Evolutionary conservation across 2,888 invertebrate species (phyloP).

Genomic region (Xylophagus ater): DNA sequence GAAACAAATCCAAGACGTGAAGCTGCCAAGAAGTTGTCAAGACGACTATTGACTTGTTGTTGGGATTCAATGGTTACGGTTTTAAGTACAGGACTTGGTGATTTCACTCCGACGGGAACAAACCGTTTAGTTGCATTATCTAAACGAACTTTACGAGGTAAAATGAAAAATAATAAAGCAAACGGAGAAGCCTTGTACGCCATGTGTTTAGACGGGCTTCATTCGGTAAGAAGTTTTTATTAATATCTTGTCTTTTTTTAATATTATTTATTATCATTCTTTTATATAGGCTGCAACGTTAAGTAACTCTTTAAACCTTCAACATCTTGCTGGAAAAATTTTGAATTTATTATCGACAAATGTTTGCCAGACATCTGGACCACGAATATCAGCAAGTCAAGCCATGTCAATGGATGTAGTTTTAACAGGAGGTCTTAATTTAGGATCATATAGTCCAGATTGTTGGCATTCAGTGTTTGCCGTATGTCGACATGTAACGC

Average conservation of each 20-base stretch:
- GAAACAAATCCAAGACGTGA: constrained; percentile 60
- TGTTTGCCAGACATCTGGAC: constrained; percentile 70
- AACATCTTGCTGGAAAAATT: constrained; percentile 83
- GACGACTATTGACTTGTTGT: constrained; percentile 73
- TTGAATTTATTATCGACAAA: constrained; percentile 77
- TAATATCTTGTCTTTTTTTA: not conserved
- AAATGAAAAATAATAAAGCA: constrained; percentile 40
- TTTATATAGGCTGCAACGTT: constrained; percentile 63
- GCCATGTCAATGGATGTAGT: constrained; percentile 87
- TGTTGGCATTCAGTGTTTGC: constrained; percentile 95
- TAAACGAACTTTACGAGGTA: constrained; percentile 39
- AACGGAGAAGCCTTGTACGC: constrained; percentile 70
- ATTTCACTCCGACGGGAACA: constrained; percentile 37
- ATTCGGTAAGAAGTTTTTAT: constrained; percentile 53
- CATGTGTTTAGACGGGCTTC: constrained; percentile 77
- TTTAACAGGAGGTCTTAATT: constrained; percentile 73
- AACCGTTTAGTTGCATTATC: constrained; percentile 50
- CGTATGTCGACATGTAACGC: constrained; percentile 85
- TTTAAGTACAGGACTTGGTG: constrained; percentile 64
- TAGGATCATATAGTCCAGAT: constrained; percentile 83
- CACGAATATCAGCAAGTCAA: constrained; percentile 75
- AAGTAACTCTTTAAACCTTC: constrained; percentile 78
- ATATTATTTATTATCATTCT: not conserved
- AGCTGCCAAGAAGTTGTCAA: constrained; percentile 65
- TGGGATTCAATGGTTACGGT: constrained; percentile 89